phyloP scores from a whole-genome alignment of 2,113 vertebrate genomes.

The Mionectes macconnelli region DNA sequence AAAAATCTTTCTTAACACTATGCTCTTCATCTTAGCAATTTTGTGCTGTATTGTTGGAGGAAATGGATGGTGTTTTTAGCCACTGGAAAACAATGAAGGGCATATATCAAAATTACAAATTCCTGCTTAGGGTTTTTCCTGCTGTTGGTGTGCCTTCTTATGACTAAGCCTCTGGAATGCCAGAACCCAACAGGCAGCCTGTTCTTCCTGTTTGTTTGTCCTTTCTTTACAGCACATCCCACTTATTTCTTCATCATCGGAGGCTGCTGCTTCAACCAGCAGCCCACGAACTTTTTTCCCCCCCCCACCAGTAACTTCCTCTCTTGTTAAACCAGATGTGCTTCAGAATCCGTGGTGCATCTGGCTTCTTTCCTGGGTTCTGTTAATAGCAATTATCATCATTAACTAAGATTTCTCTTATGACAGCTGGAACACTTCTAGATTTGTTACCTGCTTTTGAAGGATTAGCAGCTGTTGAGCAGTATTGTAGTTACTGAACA shows the following conservation, averaged over 20 bases:
- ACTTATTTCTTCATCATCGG: background rate
- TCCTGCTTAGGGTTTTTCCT: conserved; percentile 18
- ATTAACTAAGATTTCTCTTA: background rate
- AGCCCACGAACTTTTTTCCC: accelerated
- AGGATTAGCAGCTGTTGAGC: background rate
- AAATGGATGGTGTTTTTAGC: background rate
- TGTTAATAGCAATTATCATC: background rate
- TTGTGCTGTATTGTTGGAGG: background rate
- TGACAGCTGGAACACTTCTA: background rate
- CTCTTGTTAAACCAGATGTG: background rate
- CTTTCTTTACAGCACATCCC: background rate
- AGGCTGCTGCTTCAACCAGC: background rate
- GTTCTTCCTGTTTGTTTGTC: conserved; percentile 30
- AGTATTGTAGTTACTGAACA: background rate
- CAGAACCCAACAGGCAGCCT: conserved; percentile 15
- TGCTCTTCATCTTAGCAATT: background rate
- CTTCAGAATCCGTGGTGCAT: background rate
- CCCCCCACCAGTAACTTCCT: background rate
- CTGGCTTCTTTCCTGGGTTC: background rate
- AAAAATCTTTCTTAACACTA: background rate
- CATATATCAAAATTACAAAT: background rate
- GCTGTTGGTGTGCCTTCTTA: background rate
- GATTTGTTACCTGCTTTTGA: background rate
- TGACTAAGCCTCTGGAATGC: conserved; percentile 50
- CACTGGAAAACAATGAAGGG: background rate